These are phyloP conservation scores for Eutolmus rufibarbis DNA, from an alignment of 2,888 invertebrate species.

Conservation along the genomic window DNA sequence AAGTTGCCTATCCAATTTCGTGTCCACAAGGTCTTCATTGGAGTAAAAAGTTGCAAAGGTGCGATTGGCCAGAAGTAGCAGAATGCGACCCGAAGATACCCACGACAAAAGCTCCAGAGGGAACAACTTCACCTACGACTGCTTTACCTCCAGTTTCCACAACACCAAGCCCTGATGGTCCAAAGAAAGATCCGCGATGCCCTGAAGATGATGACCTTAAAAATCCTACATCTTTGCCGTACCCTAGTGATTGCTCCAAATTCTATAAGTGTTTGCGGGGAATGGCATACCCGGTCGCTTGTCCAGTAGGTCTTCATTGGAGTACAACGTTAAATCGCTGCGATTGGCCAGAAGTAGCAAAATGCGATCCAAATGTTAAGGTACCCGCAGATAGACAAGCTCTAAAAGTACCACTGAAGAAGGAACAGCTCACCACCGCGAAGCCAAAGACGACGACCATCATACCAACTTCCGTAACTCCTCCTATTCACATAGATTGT, in stretches of 20 bases:
- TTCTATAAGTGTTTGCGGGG: conserved; percentile 46
- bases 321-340: conserved; percentile 40
- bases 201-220: conserved; percentile 26
- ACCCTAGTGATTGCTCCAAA: conserved; percentile 36
- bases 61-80: conserved; percentile 53
- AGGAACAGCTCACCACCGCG: not conserved
- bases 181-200: not conserved
- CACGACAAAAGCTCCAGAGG: not conserved
- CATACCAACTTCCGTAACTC: not conserved
- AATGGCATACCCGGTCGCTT: conserved; percentile 32
- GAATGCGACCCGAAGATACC: conserved; percentile 49
- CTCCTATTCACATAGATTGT: not conserved
- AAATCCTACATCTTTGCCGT: conserved; percentile 14
- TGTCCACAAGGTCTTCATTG: conserved; percentile 52
- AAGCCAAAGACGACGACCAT: not conserved
- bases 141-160: not conserved
- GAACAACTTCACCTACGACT: not conserved
- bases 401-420: not conserved
- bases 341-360: conserved; percentile 40
- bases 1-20: conserved; percentile 48
- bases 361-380: conserved; percentile 12
- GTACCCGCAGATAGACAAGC: not conserved
- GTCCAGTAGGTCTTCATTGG: conserved; percentile 45
- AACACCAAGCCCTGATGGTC: not conserved
- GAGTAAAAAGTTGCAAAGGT: conserved; percentile 50